phyloP scores from a whole-genome alignment of 1,140 invertebrate species.

The Caligus rogercresseyi region DNA sequence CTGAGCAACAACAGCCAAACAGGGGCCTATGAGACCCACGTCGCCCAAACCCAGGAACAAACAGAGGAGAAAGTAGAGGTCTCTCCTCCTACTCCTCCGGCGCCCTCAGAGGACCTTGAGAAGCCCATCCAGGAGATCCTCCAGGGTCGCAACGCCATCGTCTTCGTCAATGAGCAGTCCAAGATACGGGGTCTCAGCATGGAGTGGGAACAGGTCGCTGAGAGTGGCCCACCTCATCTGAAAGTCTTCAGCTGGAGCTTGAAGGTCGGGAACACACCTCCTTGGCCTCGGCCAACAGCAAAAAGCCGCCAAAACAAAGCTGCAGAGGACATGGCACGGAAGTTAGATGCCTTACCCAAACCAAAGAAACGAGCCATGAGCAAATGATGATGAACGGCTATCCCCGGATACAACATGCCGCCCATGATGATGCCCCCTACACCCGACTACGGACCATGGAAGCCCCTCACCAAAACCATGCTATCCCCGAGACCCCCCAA shows the following conservation, averaged over 20 bases:
- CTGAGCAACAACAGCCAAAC: background rate
- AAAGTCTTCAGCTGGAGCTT: constrained; percentile 12
- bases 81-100: background rate
- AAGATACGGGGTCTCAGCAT: constrained; percentile 6
- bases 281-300: background rate
- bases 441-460: background rate
- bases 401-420: background rate
- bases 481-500: background rate
- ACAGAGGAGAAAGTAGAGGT: background rate
- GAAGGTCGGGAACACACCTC: constrained; percentile 5
- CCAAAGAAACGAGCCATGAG: background rate
- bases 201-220: constrained; percentile 14
- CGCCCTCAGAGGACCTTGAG: background rate
- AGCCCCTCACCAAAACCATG: too few species aligned
- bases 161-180: constrained; percentile 13
- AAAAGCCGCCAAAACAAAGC: constrained; percentile 14
- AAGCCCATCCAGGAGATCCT: constrained; percentile 3
- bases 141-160: constrained; percentile 6
- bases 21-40: background rate
- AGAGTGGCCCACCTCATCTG: constrained; percentile 3
- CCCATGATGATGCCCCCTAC: background rate
- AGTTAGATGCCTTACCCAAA: constrained; percentile 2
- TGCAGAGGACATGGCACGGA: constrained; percentile 14
- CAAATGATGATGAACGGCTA: background rate
- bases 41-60: background rate